Conservation (phyloP, 2,888 invertebrate genomes). For the Lepidonotus clava region DNA sequence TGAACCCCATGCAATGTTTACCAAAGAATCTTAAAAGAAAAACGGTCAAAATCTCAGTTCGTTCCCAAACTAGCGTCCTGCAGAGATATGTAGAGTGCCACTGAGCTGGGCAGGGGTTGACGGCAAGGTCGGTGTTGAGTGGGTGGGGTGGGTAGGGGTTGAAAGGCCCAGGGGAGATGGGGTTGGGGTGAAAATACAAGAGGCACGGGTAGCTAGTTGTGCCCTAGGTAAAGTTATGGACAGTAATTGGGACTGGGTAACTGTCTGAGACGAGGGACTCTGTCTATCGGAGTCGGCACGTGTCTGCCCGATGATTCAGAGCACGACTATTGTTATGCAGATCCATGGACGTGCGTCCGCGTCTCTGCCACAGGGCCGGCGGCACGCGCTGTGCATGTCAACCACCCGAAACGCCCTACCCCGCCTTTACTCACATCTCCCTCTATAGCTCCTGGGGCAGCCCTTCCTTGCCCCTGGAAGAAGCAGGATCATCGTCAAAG, state of each 20-base stretch:
- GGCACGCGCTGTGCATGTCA: slow-evolving; percentile 42
- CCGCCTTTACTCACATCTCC: not conserved
- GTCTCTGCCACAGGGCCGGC: not conserved
- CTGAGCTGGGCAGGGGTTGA: slow-evolving; percentile 18
- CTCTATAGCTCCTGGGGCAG: too few relatives aligned
- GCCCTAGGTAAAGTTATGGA: not conserved
- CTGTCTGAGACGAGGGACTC: not conserved
- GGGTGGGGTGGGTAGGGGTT: not conserved
- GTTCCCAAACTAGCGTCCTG: not conserved
- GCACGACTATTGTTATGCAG: slow-evolving; percentile 46
- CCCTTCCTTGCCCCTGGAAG: too few relatives aligned
- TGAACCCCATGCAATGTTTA: too few relatives aligned
- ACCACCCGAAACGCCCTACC: not conserved
- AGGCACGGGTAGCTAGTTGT: not conserved
- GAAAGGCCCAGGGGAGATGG: not conserved
- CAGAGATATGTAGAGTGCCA: not conserved
- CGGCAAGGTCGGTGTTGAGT: slow-evolving; percentile 15
- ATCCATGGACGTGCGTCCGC: not conserved
- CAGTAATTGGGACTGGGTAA: not conserved
- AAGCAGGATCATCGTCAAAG: too few relatives aligned
- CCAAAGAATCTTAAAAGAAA: too few relatives aligned
- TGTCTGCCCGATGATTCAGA: slow-evolving; percentile 45
- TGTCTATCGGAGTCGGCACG: not conserved
- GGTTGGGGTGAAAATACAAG: not conserved
- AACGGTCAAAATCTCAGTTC: too few relatives aligned